A percentile compares a stretch with the other conserved stretches of the same genome.
phyloP scores from a whole-genome alignment of 2,113 vertebrate species.

The Mastomys coucha region DNA sequence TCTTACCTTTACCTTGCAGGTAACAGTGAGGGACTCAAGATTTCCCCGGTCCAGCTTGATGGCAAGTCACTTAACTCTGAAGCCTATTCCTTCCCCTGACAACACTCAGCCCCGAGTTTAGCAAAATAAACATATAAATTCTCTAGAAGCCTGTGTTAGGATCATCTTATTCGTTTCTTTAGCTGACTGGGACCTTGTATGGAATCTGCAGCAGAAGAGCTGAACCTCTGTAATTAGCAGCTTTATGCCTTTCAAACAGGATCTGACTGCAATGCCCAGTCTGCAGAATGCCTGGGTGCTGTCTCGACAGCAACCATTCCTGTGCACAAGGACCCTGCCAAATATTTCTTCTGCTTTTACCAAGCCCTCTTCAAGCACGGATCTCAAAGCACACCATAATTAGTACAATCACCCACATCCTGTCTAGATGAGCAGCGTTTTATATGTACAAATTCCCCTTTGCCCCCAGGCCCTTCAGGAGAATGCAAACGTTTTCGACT shows the following conservation, averaged over 20 bases:
- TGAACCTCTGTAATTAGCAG: not conserved
- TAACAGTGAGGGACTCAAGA: not conserved
- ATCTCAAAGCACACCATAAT: conserved; percentile 68
- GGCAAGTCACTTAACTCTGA: conserved; percentile 36
- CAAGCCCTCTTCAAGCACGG: conserved; percentile 21
- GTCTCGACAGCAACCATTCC: not conserved
- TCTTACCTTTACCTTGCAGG: conserved; percentile 19
- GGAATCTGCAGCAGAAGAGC: not conserved
- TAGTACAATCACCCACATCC: conserved; percentile 76
- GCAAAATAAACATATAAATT: conserved; percentile 23
- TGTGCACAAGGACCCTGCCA: not conserved
- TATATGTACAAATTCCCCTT: conserved; percentile 74
- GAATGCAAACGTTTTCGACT: conserved; percentile 74
- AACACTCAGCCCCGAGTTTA: not conserved
- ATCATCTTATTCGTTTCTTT: conserved; percentile 12
- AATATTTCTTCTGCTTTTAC: conserved; percentile 34
- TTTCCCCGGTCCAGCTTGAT: not conserved
- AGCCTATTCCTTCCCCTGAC: not conserved
- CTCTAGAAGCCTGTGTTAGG: not conserved
- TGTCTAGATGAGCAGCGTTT: conserved; percentile 75
- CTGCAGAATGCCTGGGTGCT: not conserved
- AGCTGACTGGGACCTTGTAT: not conserved
- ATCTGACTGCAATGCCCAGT: not conserved
- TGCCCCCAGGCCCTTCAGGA: conserved; percentile 58
- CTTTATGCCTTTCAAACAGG: not conserved